Evolutionary conservation across 2,888 invertebrate species (phyloP).

Genomic region (Danaus chrysippus): DNA sequence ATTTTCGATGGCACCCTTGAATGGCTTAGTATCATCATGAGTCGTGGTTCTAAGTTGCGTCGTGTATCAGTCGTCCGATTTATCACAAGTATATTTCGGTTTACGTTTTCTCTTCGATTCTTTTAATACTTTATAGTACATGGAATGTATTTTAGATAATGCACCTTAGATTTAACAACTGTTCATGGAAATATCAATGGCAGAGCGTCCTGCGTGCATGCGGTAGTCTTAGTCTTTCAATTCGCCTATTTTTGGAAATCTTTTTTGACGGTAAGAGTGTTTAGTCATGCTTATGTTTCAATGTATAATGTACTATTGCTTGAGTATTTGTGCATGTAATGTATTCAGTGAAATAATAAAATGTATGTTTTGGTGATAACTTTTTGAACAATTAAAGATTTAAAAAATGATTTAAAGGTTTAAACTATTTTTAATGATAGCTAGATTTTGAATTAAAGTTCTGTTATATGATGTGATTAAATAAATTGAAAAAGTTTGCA

Average conservation of each 20-base stretch:
- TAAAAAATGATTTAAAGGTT: too few relatives aligned
- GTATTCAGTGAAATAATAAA: background rate
- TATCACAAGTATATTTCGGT: slow-evolving; percentile 65
- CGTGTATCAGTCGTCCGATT: slow-evolving; percentile 60
- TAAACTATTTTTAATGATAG: too few relatives aligned
- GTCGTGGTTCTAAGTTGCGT: slow-evolving; percentile 59
- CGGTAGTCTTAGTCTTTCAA: slow-evolving; percentile 24
- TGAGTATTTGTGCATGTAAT: slow-evolving; percentile 20
- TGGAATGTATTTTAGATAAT: slow-evolving; percentile 68
- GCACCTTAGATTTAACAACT: slow-evolving; percentile 70
- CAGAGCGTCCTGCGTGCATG: slow-evolving; percentile 33
- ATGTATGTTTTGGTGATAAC: background rate
- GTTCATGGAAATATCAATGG: slow-evolving; percentile 50
- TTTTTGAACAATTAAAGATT: too few relatives aligned
- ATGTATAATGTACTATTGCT: slow-evolving; percentile 14
- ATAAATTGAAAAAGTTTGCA: too few relatives aligned
- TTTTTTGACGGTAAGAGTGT: slow-evolving; percentile 21
- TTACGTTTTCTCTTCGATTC: slow-evolving; percentile 59
- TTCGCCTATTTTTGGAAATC: slow-evolving; percentile 16
- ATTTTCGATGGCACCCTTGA: slow-evolving; percentile 73
- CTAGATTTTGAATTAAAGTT: too few relatives aligned
- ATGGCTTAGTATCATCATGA: slow-evolving; percentile 75
- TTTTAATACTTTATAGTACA: slow-evolving; percentile 62
- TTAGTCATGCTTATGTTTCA: slow-evolving; percentile 16
- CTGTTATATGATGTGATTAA: too few relatives aligned